A percentile compares a stretch with the other conserved stretches of the same genome.
These are phyloP conservation scores for Hippoglossus hippoglossus DNA, from an alignment of 2,797 vertebrate species.

Conservation along the genomic window DNA sequence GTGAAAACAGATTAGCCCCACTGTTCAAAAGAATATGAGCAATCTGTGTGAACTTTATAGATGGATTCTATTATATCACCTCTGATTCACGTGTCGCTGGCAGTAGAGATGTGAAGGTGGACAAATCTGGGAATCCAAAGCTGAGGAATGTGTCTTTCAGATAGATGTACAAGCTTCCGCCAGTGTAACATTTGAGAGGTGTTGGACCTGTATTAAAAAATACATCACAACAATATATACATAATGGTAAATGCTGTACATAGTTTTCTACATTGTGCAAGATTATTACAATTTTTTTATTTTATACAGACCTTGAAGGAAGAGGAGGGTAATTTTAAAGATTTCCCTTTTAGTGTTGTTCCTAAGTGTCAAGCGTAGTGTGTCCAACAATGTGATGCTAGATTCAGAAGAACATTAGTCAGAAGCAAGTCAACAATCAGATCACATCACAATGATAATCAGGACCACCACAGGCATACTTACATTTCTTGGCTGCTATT, in stretches of 20 bases:
- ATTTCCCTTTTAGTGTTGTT: slow-evolving; percentile 61
- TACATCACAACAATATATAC: too few species aligned
- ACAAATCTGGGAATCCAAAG: slow-evolving; percentile 72
- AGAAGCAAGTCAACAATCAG: neutral
- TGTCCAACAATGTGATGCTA: slow-evolving; percentile 64
- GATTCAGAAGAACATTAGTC: slow-evolving; percentile 20
- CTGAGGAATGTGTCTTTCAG: slow-evolving; percentile 64
- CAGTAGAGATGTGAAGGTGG: slow-evolving; percentile 61
- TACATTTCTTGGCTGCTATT: slow-evolving; percentile 70
- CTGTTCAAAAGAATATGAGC: neutral
- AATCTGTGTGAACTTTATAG: neutral
- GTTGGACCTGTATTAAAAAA: slow-evolving; percentile 46
- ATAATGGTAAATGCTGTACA: too few species aligned
- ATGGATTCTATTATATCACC: slow-evolving; percentile 48
- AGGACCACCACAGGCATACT: slow-evolving; percentile 19
- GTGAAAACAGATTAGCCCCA: neutral
- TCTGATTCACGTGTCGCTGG: slow-evolving; percentile 57
- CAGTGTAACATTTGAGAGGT: slow-evolving; percentile 63
- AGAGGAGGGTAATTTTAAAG: slow-evolving; percentile 48
- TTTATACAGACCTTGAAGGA: slow-evolving; percentile 57
- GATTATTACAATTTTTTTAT: neutral
- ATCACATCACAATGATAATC: neutral
- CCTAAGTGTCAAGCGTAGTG: slow-evolving; percentile 49
- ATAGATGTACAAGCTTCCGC: slow-evolving; percentile 70
- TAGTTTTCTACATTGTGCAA: too few species aligned